Evolutionary conservation across 2,113 vertebrate species (phyloP).

Genomic region (Rhinogobius similis): DNA sequence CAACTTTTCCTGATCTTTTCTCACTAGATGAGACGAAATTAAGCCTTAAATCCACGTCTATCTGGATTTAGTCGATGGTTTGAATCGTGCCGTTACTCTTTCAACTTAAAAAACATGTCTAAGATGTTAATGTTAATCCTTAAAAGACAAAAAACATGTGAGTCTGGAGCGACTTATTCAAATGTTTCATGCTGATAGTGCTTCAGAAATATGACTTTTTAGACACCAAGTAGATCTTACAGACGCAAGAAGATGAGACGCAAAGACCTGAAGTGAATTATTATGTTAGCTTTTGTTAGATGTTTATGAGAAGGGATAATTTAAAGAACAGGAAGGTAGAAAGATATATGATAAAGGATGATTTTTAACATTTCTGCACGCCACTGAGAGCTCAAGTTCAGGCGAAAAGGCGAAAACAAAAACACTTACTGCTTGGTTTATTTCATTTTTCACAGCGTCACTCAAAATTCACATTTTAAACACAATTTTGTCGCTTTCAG

Average conservation of each 20-base stretch:
- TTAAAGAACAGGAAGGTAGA: too few species aligned
- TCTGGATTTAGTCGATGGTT: slow-evolving; percentile 38
- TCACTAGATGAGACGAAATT: slow-evolving; percentile 45
- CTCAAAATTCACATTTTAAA: slow-evolving; percentile 94
- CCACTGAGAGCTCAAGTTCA: too few species aligned
- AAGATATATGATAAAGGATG: too few species aligned
- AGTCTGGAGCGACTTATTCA: neutral
- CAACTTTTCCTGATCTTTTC: slow-evolving; percentile 2
- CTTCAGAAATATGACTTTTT: neutral
- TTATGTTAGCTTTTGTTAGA: too few species aligned
- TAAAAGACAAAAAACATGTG: neutral
- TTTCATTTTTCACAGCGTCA: slow-evolving; percentile 83
- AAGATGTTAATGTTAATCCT: neutral
- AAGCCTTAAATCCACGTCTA: slow-evolving; percentile 34
- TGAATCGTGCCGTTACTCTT: slow-evolving; percentile 9
- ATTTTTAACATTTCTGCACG: too few species aligned
- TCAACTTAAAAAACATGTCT: slow-evolving; percentile 6
- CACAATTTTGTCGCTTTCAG: too few species aligned
- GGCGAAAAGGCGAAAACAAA: neutral
- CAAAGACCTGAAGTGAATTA: too few species aligned
- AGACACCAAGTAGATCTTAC: neutral
- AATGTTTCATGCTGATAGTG: neutral
- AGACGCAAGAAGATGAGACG: neutral
- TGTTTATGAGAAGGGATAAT: too few species aligned
- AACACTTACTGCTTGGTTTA: slow-evolving; percentile 88